Percentiles rank a stretch among this genome's conserved stretches.
phyloP scores from a whole-genome alignment of 2,113 vertebrate genomes.

The Etheostoma cragini region DNA sequence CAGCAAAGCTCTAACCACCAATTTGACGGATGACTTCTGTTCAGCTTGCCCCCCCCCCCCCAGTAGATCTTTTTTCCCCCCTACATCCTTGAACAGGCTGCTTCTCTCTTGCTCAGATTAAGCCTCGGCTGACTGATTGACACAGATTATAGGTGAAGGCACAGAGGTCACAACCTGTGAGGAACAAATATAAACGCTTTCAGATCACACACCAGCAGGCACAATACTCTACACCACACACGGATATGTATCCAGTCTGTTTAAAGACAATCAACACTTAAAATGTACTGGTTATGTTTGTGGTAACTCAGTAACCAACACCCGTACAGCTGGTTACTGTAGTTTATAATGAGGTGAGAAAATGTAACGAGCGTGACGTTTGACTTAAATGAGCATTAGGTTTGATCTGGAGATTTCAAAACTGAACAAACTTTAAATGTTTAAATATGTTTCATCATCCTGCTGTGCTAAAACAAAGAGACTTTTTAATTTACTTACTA shows the following conservation, averaged over 20 bases:
- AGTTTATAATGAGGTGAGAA: not conserved
- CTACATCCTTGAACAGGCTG: constrained; percentile 48
- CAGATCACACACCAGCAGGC: constrained; percentile 29
- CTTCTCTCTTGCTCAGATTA: constrained; percentile 69
- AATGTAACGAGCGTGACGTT: not conserved
- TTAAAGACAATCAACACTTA: not conserved
- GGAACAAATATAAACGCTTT: constrained; percentile 57
- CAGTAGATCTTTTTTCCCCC: constrained; percentile 25
- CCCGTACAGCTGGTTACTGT: not conserved
- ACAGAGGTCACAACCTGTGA: constrained; percentile 69
- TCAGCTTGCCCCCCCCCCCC: not conserved
- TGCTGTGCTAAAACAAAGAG: not conserved
- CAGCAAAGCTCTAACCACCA: constrained; percentile 10
- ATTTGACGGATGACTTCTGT: constrained; percentile 15
- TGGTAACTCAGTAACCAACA: not conserved
- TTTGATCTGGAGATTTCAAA: not conserved
- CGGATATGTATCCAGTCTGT: not conserved
- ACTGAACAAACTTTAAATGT: not conserved
- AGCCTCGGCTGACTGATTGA: constrained; percentile 74
- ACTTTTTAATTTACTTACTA: not conserved
- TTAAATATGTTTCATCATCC: not conserved
- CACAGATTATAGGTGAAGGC: constrained; percentile 74
- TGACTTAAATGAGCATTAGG: not conserved
- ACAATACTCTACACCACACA: not conserved
- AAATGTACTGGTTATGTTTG: not conserved